Conservation (phyloP, 1,140 invertebrate species). For the Venustaconcha ellipsiformis region DNA sequence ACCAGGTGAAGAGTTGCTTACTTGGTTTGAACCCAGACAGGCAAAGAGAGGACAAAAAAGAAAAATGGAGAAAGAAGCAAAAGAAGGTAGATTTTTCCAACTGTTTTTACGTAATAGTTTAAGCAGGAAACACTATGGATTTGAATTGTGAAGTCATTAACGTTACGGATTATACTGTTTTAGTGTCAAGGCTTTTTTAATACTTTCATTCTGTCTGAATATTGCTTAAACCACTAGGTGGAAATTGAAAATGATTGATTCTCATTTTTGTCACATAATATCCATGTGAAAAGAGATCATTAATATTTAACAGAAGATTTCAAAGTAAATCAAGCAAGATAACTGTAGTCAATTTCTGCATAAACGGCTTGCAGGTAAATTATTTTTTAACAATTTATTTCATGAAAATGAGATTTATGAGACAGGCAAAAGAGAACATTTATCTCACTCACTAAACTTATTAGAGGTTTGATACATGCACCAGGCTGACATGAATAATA, state of each 20-base stretch:
- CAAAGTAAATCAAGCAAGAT: too few relatives aligned
- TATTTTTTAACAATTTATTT: too few relatives aligned
- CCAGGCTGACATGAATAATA: too few relatives aligned
- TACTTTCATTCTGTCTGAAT: background rate
- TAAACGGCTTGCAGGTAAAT: too few relatives aligned
- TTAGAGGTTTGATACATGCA: too few relatives aligned
- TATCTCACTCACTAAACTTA: too few relatives aligned
- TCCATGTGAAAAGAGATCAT: background rate
- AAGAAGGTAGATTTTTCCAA: background rate
- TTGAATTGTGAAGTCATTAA: background rate
- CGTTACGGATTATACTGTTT: background rate
- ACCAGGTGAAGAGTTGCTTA: constrained; percentile 63
- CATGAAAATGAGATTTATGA: too few relatives aligned
- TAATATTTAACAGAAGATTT: background rate
- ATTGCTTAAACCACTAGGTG: background rate
- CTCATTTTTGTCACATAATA: constrained; percentile 2
- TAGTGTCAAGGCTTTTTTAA: too few relatives aligned
- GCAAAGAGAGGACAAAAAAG: constrained; percentile 16
- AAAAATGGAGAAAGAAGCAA: constrained; percentile 1
- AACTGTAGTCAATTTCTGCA: too few relatives aligned
- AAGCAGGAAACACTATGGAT: background rate
- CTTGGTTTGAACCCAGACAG: constrained; percentile 58
- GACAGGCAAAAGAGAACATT: too few relatives aligned
- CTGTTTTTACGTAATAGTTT: background rate
- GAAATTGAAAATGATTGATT: constrained; percentile 1